phyloP scores from a whole-genome alignment of 2,113 vertebrate species.

The Poeciliopsis occidentalis region DNA sequence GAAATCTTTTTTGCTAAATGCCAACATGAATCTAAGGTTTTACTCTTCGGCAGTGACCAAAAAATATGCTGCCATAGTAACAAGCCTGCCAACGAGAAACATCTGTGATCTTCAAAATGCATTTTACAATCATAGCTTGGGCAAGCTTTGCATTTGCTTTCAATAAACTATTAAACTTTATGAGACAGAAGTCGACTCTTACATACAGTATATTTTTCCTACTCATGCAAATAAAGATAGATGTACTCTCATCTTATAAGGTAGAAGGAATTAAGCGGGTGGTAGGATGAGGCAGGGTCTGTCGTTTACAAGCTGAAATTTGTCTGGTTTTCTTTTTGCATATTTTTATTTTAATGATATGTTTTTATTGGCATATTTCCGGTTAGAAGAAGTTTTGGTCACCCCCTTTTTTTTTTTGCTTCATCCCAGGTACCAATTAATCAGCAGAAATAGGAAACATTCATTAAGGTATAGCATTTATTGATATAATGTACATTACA shows the following conservation, averaged over 20 bases:
- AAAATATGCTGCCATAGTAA: constrained; percentile 52
- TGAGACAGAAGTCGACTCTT: neutral
- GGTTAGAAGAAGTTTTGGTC: too few species aligned
- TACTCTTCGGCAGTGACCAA: constrained; percentile 19
- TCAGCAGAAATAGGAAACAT: too few species aligned
- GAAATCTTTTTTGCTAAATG: constrained; percentile 5
- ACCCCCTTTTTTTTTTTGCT: too few species aligned
- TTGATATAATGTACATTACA: too few species aligned
- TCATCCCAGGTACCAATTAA: too few species aligned
- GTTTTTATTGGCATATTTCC: too few species aligned
- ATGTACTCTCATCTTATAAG: too few species aligned
- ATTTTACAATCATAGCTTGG: constrained; percentile 6
- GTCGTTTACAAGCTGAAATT: neutral
- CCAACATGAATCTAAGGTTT: constrained; percentile 21
- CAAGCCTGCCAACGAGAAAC: neutral
- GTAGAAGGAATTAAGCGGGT: neutral
- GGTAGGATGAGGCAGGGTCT: neutral
- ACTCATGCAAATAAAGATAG: too few species aligned
- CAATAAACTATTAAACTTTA: neutral
- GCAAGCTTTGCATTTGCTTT: neutral
- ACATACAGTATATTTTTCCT: too few species aligned
- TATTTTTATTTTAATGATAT: too few species aligned
- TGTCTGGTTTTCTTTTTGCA: too few species aligned
- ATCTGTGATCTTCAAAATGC: neutral
- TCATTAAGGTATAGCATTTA: too few species aligned